Evolutionary conservation across 2,888 invertebrate species (phyloP), one percentile per base, ranked within the genome.

Genomic region (Lycaena phlaeas): DNA sequence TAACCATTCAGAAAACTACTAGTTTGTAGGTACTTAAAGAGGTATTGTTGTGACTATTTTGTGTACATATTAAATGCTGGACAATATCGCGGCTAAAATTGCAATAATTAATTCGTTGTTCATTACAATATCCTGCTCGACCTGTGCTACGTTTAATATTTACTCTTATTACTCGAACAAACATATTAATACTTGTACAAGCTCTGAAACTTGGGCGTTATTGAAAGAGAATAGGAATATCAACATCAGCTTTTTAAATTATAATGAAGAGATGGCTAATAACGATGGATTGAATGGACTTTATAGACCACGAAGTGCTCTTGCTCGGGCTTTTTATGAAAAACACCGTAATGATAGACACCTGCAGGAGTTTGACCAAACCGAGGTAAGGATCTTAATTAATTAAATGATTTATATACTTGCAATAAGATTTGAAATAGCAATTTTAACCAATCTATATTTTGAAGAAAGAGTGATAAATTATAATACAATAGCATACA

Each of bases 321-420:
- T 93, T 48, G 92, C 92, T 38, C 81, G 91, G 57, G 87, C 91
- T 34, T 70, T 92, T 38, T 91, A 90, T 76, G 89, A 91, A 55
- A 92, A 92, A 67, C 90, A 91, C 56, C 75, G 87, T 50, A 89
- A 89, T 57, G 92, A 93, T 68, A 87, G 89, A 60, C 86, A 87
- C 51, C 79, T 92, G 14, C 86, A 87, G 54, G 82, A 86, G 36
- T 85, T 90, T 64, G 91, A 93, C 66, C 90, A 91, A 60, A 85
- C 77, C 41, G 87, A 89, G 88, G 92, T 91, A 70, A 86, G 88
- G 22, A 22, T 22, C 22, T 12, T 3, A 29, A 11, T 31, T 18
- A 17, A 6, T 18, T 4, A 11, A 10, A 1, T 18, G 3, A 12
- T 18, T 22, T 18, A 5, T 5, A 3, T 18, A 18, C 5, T 18